phyloP scores from a whole-genome alignment of 2,888 invertebrate genomes.

The Sinodicranocentrus sp. region DNA sequence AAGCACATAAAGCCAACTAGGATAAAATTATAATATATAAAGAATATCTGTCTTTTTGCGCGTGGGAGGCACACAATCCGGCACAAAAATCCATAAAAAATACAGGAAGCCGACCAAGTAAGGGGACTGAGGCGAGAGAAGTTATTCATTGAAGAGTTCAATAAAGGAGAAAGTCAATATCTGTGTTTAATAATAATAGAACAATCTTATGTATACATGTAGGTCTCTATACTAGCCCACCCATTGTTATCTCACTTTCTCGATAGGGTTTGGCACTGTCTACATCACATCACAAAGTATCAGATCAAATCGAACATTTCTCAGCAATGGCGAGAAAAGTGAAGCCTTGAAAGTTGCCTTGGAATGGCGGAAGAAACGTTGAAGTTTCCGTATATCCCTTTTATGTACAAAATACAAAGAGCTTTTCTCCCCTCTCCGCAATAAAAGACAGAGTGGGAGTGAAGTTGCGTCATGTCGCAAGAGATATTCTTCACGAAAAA shows the following conservation, averaged over 20 bases:
- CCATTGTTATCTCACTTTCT: too few relatives aligned
- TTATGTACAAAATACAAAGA: too few relatives aligned
- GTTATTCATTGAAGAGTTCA: constrained; percentile 35
- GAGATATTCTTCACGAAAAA: constrained; percentile 19
- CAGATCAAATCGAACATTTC: neutral
- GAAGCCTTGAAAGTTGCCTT: constrained; percentile 44
- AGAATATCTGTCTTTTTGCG: too few relatives aligned
- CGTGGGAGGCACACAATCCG: neutral
- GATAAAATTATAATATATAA: too few relatives aligned
- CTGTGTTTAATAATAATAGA: constrained; percentile 37
- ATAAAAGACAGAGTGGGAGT: constrained; percentile 31
- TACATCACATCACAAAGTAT: constrained; percentile 34
- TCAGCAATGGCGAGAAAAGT: constrained; percentile 14
- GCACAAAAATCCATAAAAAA: constrained; percentile 32
- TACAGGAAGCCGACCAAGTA: neutral
- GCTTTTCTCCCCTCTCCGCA: too few relatives aligned
- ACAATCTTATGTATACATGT: too few relatives aligned
- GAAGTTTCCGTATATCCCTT: too few relatives aligned
- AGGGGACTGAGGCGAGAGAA: constrained; percentile 10
- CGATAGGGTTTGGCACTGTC: too few relatives aligned
- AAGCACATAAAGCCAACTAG: too few relatives aligned
- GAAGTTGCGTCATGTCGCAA: constrained; percentile 40
- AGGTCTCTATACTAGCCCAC: too few relatives aligned
- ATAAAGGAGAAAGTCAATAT: constrained; percentile 40
- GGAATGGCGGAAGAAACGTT: neutral